Conservation (phyloP, 2,888 invertebrate species). For the Keiferia lycopersicella region DNA sequence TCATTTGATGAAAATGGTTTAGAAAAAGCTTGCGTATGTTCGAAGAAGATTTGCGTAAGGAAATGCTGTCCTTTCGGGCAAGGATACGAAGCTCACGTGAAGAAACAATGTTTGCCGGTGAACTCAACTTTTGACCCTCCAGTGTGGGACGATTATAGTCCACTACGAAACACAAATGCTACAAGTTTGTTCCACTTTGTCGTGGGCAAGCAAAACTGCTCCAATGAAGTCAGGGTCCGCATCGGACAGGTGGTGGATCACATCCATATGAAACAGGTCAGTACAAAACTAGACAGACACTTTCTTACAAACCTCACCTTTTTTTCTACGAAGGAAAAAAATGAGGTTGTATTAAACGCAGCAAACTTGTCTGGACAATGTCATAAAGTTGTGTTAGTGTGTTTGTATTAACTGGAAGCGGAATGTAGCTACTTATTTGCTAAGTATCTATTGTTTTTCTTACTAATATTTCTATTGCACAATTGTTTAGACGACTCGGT, state of each 20-base stretch:
- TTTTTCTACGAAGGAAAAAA: too few relatives aligned
- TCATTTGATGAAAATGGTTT: conserved; percentile 39
- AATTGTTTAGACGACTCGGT: too few relatives aligned
- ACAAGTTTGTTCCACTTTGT: conserved; percentile 49
- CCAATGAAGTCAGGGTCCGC: conserved; percentile 36
- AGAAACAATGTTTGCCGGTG: conserved; percentile 44
- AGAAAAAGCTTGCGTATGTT: conserved; percentile 51
- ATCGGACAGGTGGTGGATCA: conserved; percentile 34
- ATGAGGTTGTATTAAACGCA: too few relatives aligned
- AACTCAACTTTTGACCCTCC: conserved; percentile 47
- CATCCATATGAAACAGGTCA: conserved; percentile 51
- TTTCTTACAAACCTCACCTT: too few relatives aligned
- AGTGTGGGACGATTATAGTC: conserved; percentile 45
- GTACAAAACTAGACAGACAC: conserved; percentile 28
- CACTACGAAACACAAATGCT: conserved; percentile 39
- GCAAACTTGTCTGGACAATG: too few relatives aligned
- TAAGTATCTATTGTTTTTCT: too few relatives aligned
- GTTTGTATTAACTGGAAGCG: too few relatives aligned
- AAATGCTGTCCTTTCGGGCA: conserved; percentile 61
- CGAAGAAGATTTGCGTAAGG: conserved; percentile 46
- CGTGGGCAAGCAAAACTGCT: conserved; percentile 50
- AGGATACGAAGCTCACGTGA: conserved; percentile 39
- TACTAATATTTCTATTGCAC: too few relatives aligned
- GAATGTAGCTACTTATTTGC: too few relatives aligned
- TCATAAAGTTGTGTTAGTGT: too few relatives aligned